Evolutionary conservation across 2,113 vertebrate species (phyloP).

Genomic region (Fulmarus glacialis): DNA sequence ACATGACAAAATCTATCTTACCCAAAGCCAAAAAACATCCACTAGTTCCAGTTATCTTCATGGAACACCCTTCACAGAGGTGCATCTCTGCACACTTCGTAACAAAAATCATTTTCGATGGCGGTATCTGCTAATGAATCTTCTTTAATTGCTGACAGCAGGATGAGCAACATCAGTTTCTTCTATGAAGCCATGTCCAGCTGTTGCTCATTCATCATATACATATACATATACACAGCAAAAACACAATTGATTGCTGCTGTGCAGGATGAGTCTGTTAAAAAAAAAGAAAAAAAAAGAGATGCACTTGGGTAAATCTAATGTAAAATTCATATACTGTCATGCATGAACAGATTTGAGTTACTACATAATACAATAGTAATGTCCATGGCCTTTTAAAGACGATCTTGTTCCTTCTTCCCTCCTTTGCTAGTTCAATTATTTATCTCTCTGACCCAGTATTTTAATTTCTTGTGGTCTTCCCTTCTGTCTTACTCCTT

Average conservation of each 20-base stretch:
- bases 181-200: neutral
- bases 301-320: neutral
- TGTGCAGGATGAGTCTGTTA: neutral
- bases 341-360: neutral
- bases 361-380: neutral
- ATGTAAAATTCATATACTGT: neutral
- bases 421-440: neutral
- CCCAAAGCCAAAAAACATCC: neutral
- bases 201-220: conserved; percentile 5
- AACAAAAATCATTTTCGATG: neutral
- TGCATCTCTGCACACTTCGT: neutral
- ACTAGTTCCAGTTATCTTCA: conserved; percentile 5
- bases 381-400: neutral
- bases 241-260: neutral
- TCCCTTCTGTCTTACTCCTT: neutral
- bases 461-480: neutral
- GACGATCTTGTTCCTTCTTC: neutral
- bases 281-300: neutral
- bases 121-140: neutral
- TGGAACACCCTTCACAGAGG: neutral
- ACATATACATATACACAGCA: neutral
- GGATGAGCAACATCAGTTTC: neutral
- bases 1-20: neutral
- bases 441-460: neutral
- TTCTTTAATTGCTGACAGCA: conserved; percentile 6